Base-by-base conservation (phyloP, 1,140 invertebrate genomes). In the Lysiphlebus fabarum region DNA sequence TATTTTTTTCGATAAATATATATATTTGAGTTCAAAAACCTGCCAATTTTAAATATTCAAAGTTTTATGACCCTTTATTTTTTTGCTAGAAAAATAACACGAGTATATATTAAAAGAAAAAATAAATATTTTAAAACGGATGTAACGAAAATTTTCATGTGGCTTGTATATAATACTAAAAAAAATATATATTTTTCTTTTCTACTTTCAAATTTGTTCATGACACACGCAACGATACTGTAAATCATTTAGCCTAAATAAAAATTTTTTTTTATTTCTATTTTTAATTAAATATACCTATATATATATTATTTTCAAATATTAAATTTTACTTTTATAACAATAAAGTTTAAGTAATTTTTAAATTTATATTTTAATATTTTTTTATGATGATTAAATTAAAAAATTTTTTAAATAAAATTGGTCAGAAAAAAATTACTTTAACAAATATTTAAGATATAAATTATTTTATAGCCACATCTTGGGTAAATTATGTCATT, bases 11-110 rank as follows among this genome's bases (percentile, higher is more conserved):
- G 43, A 53, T 47, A n/a, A n/a, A n/a, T n/a, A 37, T 36, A 53
- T 38, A 41, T 51, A 51, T 49, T 64, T 61, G 60, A 58, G 62
- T 70, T 67, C 61, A 67, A 62, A 61, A 66, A 63, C 67, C 65
- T 66, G 34, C 11, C 6, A 45, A 45, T 53, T 53, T 40, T 66
- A 67, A 70, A 70, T 69, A 69, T 70, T 69, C 68, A 61, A 41
- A 58, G 34, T 53, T 42, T 26, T 37, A 53, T 17, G 17, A 26
- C 17, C 17, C 17, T 26, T 4, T 26, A 26, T n/a, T 36, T 51
- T 14, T 17, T 12, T 38, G 12, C 36, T 40, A 3, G 26, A n/a
- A 6, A 37, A 38, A 26, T 26, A 26, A 26, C 17, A 26, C 4
- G 2, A 26, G 17, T 2, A 26, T 2, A 26, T 26, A 26, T 26